Conservation (phyloP, 2,113 vertebrate genomes). For the Illadopsis cleaveri region DNA sequence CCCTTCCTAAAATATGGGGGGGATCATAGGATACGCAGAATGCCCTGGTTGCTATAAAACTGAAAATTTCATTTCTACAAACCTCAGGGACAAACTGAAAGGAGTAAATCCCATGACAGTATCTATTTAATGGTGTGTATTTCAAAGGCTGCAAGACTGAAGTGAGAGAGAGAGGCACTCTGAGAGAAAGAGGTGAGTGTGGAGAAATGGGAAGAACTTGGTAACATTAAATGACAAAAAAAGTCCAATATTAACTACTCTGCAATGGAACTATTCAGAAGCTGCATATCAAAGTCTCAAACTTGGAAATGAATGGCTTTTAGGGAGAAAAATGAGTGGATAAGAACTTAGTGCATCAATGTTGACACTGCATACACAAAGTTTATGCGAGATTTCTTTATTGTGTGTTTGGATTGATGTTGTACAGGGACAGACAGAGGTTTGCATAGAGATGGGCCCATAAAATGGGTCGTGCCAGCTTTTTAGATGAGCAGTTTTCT, state of each 20-base stretch:
- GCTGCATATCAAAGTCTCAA: neutral
- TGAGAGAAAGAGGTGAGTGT: neutral
- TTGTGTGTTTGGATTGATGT: neutral
- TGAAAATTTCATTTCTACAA: constrained; percentile 31
- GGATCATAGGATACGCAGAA: neutral
- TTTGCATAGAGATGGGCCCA: neutral
- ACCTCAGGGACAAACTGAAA: constrained; percentile 24
- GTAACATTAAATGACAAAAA: neutral
- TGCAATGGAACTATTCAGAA: neutral
- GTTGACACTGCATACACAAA: neutral
- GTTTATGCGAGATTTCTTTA: neutral
- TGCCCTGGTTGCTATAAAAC: constrained; percentile 6
- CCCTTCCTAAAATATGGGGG: neutral
- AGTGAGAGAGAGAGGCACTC: neutral
- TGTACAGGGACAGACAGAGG: neutral
- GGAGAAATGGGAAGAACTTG: neutral
- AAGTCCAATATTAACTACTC: neutral
- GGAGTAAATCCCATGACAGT: constrained; percentile 32
- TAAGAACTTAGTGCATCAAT: neutral
- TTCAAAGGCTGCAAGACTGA: constrained; percentile 2
- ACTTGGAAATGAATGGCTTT: neutral
- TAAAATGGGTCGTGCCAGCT: neutral
- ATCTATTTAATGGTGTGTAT: constrained; percentile 30
- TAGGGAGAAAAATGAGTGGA: neutral
- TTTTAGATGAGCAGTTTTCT: neutral